Conservation (phyloP, 2,888 invertebrate genomes). For the Congeria kusceri region DNA sequence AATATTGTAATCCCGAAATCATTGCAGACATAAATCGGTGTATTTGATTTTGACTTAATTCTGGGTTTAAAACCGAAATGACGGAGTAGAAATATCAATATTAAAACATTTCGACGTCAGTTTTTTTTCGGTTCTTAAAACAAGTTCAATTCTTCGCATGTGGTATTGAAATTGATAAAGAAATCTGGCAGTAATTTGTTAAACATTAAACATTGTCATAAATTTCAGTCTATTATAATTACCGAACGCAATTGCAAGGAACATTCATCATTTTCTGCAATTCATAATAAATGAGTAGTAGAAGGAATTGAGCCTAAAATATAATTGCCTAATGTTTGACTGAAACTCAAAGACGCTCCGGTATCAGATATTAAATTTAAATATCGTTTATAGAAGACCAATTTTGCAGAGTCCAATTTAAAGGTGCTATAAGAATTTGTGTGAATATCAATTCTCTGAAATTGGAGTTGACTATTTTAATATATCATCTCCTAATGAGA, state of each 20-base stretch:
- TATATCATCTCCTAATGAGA: too few species aligned
- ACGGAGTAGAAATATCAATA: conserved; percentile 39
- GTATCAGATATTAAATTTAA: too few species aligned
- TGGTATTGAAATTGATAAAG: conserved; percentile 51
- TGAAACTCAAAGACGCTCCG: too few species aligned
- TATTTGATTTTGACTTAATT: conserved; percentile 64
- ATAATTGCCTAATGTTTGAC: too few species aligned
- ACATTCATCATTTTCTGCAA: conserved; percentile 48
- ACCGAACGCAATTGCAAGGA: conserved; percentile 32
- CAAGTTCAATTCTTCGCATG: conserved; percentile 54
- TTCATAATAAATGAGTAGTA: conserved; percentile 60
- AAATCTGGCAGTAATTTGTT: conserved; percentile 41
- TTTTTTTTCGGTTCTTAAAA: conserved; percentile 26
- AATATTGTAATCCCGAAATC: conserved; percentile 63
- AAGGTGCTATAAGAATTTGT: too few species aligned
- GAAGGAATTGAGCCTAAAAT: too few species aligned
- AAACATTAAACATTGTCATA: conserved; percentile 43
- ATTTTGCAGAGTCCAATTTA: too few species aligned
- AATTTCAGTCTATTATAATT: conserved; percentile 39
- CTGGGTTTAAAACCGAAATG: conserved; percentile 39
- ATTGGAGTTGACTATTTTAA: too few species aligned
- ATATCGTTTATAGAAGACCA: too few species aligned
- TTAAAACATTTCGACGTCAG: conserved; percentile 39
- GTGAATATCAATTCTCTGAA: too few species aligned
- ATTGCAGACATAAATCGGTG: conserved; percentile 58